Conservation (phyloP, 2,888 invertebrate genomes). For the Crepidodera aurea region DNA sequence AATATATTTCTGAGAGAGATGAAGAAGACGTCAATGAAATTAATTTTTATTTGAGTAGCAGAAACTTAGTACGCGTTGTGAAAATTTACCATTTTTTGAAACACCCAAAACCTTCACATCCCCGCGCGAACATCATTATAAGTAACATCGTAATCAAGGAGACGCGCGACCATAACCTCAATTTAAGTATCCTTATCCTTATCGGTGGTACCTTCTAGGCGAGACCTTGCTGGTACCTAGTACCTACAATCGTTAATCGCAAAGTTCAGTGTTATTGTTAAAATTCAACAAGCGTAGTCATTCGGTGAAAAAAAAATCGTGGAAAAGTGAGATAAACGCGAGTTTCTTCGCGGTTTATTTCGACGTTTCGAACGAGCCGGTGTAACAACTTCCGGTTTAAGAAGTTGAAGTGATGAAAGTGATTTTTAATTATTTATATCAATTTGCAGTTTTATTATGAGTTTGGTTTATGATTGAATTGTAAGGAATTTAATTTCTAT, state of each 20-base stretch:
- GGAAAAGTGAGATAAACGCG: too few relatives aligned
- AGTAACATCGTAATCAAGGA: constrained; percentile 17
- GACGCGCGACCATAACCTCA: constrained; percentile 31
- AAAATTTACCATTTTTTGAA: background rate
- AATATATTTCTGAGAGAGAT: background rate
- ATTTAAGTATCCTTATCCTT: constrained; percentile 29
- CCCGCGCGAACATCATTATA: constrained; percentile 18
- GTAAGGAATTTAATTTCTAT: too few relatives aligned
- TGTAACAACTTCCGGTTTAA: too few relatives aligned
- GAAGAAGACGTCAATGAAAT: background rate
- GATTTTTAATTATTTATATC: too few relatives aligned
- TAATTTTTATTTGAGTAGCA: background rate
- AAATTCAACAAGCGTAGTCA: background rate
- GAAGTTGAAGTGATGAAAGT: too few relatives aligned
- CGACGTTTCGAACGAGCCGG: too few relatives aligned
- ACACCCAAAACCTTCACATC: background rate
- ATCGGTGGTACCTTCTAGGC: constrained; percentile 26
- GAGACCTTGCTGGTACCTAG: constrained; percentile 31
- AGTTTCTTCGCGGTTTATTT: too few relatives aligned
- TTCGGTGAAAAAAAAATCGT: background rate
- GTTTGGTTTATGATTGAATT: too few relatives aligned
- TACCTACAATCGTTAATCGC: background rate
- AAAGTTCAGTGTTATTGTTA: background rate
- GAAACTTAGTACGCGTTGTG: too few relatives aligned
- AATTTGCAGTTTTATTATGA: too few relatives aligned